These are phyloP conservation scores for Neoitamus cyanurus DNA, from an alignment of 2,888 invertebrate species.

Conservation along the genomic window DNA sequence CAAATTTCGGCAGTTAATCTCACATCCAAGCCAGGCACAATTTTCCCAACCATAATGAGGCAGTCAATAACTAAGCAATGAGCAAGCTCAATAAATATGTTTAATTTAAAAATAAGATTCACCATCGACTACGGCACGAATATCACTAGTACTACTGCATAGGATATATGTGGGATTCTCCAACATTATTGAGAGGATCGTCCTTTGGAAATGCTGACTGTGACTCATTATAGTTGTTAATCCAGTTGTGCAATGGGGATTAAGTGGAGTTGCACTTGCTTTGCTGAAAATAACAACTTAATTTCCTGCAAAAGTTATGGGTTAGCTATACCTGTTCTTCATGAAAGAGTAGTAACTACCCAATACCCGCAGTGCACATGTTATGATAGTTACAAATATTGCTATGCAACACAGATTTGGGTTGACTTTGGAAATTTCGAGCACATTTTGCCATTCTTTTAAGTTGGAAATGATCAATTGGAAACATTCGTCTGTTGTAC, in stretches of 20 bases:
- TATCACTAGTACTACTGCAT: background rate
- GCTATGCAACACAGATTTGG: background rate
- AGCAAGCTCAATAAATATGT: background rate
- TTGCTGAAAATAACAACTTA: background rate
- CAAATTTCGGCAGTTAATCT: constrained; percentile 48
- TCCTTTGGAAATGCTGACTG: background rate
- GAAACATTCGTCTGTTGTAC: background rate
- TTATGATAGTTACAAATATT: background rate
- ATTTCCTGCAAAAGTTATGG: background rate
- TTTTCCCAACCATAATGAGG: constrained; percentile 20
- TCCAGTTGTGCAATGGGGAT: background rate
- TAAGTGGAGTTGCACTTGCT: background rate
- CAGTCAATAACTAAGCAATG: background rate
- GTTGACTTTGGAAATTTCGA: background rate
- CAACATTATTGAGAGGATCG: background rate
- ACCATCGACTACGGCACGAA: background rate
- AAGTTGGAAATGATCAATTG: background rate
- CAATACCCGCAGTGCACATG: background rate
- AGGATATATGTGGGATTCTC: background rate
- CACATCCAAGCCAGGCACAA: constrained; percentile 37
- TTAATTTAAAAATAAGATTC: background rate
- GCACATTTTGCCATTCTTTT: background rate
- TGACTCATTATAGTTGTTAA: background rate
- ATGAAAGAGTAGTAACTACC: background rate
- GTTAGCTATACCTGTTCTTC: background rate